Conservation (phyloP, 2,888 invertebrate genomes). For the Nycteola revayana region DNA sequence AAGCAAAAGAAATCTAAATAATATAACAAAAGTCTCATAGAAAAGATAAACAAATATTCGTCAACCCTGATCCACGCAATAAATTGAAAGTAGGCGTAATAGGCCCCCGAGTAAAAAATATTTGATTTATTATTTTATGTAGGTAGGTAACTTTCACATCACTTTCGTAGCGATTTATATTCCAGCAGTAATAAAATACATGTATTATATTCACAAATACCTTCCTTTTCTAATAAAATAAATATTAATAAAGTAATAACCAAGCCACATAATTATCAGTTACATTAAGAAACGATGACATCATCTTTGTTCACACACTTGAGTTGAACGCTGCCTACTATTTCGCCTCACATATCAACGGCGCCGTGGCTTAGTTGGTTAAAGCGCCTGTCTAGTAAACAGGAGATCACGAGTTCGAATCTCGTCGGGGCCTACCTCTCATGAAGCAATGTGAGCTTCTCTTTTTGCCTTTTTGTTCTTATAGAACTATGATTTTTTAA, state of each 20-base stretch:
- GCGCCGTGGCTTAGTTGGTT: slow-evolving; percentile 80
- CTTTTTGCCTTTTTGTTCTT: slow-evolving; percentile 3
- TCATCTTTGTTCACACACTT: slow-evolving; percentile 8
- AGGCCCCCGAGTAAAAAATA: slow-evolving; percentile 23
- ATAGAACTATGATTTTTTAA: no score
- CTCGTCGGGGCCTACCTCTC: slow-evolving; percentile 67
- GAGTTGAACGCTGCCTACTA: slow-evolving; percentile 12
- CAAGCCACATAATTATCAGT: no score
- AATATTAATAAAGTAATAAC: no score
- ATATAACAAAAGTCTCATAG: no score
- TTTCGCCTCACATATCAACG: slow-evolving; percentile 20
- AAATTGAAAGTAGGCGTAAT: slow-evolving; percentile 10
- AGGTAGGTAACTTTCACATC: no score
- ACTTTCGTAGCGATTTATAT: no score
- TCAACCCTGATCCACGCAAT: slow-evolving; percentile 22
- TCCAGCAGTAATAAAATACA: no score
- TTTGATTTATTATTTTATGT: slow-evolving; percentile 10
- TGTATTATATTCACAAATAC: not conserved
- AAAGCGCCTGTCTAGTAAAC: slow-evolving; percentile 81
- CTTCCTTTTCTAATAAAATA: slow-evolving; percentile 15
- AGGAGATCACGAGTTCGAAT: slow-evolving; percentile 79
- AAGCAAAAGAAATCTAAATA: no score
- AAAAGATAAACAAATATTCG: not conserved
- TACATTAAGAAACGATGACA: slow-evolving; percentile 3
- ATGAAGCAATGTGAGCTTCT: slow-evolving; percentile 5